These are phyloP conservation scores for Cygnus buccinator DNA, from an alignment of 2,113 vertebrate genomes.

Conservation along the genomic window DNA sequence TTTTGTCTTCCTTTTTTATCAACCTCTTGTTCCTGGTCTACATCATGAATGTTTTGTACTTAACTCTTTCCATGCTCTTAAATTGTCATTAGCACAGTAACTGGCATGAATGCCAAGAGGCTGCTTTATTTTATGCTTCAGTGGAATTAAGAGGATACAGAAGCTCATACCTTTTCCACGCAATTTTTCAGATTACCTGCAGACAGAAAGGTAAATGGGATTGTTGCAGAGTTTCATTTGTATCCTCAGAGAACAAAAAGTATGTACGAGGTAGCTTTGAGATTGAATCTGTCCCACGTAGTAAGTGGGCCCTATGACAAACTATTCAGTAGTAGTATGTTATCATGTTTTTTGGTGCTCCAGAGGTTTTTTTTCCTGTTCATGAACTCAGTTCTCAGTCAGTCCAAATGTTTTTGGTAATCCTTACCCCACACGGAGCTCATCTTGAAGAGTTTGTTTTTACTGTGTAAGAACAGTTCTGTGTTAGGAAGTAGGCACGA, in stretches of 20 bases:
- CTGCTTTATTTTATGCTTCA: background rate
- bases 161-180: background rate
- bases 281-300: background rate
- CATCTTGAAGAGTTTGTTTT: background rate
- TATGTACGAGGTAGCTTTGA: background rate
- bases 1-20: background rate
- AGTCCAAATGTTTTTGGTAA: background rate
- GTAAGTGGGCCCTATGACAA: background rate
- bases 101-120: background rate
- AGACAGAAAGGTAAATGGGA: background rate
- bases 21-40: background rate
- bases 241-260: background rate
- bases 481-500: background rate
- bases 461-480: background rate
- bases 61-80: background rate
- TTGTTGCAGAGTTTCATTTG: background rate
- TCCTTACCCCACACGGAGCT: background rate
- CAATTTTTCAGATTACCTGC: background rate
- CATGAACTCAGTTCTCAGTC: background rate
- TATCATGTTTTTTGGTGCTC: background rate
- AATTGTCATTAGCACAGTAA: background rate
- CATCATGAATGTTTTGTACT: background rate
- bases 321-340: background rate
- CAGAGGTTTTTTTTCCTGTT: background rate
- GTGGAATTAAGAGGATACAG: background rate